Evolutionary conservation across 2,797 vertebrate species (phyloP).

Genomic region (Eurystomus glaucurus): DNA sequence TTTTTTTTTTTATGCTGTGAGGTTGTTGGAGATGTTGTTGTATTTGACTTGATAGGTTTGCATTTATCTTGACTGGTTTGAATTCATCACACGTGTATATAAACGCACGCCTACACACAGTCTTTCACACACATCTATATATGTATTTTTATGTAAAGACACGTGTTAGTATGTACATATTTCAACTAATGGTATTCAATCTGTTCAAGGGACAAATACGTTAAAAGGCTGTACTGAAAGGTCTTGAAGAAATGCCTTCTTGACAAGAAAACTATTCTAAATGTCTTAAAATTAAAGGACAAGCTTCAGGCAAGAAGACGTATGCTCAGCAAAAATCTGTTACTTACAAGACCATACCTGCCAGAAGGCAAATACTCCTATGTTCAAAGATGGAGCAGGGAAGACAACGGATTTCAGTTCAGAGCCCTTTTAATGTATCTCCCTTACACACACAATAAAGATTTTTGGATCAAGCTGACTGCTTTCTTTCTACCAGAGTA

Average conservation of each 20-base stretch:
- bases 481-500: conserved; percentile 69
- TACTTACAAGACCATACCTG: conserved; percentile 13
- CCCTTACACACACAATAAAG: conserved; percentile 12
- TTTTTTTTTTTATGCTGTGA: fast-evolving
- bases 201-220: neutral
- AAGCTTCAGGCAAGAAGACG: neutral
- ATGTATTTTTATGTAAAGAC: neutral
- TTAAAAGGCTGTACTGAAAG: neutral
- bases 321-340: neutral
- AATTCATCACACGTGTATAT: no score
- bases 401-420: neutral
- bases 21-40: fast-evolving
- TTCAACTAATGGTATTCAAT: neutral
- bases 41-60: neutral
- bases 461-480: conserved; percentile 52
- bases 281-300: conserved; percentile 31
- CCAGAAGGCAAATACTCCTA: conserved; percentile 31
- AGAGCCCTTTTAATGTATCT: neutral
- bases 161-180: neutral
- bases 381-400: neutral
- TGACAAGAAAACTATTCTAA: neutral
- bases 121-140: no score
- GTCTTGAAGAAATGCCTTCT: neutral
- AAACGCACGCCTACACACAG: no score
- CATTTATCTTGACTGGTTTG: neutral